phyloP scores from a whole-genome alignment of 1,140 invertebrate species.

The Lasioglossum albipes region DNA sequence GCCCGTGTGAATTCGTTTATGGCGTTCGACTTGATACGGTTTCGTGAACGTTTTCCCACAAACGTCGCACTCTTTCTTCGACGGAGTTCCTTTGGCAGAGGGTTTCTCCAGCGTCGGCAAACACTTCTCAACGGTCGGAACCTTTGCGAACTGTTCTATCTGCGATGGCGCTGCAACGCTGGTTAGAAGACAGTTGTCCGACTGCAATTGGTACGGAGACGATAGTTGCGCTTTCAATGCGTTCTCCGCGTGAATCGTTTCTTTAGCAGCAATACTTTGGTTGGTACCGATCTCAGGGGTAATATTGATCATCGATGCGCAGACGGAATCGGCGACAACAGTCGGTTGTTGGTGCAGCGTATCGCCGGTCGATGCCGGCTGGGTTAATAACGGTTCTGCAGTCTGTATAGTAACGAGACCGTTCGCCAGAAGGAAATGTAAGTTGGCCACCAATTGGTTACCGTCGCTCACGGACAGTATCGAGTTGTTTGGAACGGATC shows the following conservation, averaged over 20 bases:
- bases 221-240: background rate
- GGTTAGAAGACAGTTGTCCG: conserved; percentile 12
- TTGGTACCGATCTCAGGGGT: background rate
- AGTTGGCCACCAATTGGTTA: conserved; percentile 71
- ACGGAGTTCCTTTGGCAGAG: conserved; percentile 36
- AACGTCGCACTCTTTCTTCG: conserved; percentile 71
- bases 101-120: conserved; percentile 15
- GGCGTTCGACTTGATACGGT: conserved; percentile 74
- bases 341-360: background rate
- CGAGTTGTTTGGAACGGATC: conserved; percentile 58
- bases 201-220: background rate
- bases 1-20: conserved; percentile 84
- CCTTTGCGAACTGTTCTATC: background rate
- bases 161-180: background rate
- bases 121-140: background rate
- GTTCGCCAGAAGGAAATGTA: conserved; percentile 70
- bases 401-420: conserved; percentile 72
- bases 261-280: background rate
- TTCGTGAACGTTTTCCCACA: conserved; percentile 77
- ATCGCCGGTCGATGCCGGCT: background rate
- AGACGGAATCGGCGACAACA: background rate
- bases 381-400: conserved; percentile 62
- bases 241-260: background rate
- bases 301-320: background rate
- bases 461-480: conserved; percentile 67